These are phyloP conservation scores for Drosophila melanosoma DNA, from an alignment of 2,888 invertebrate species.

Conservation along the genomic window DNA sequence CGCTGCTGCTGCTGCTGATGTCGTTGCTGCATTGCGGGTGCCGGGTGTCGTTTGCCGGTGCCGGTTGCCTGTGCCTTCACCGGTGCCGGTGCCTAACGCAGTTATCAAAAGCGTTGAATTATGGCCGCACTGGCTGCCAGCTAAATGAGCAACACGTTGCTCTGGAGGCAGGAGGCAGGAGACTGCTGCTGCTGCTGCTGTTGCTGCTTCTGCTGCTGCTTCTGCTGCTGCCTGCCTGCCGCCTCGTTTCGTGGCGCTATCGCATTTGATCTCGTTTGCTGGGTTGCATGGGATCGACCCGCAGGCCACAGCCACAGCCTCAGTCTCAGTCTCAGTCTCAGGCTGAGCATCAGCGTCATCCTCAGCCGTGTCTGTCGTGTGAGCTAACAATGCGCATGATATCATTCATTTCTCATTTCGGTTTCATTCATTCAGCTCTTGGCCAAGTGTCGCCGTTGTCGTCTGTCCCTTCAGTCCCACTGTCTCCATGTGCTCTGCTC, in stretches of 20 bases:
- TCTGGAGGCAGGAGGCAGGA: constrained; percentile 15
- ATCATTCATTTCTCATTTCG: constrained; percentile 75
- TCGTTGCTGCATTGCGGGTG: constrained; percentile 7
- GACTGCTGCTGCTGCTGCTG: constrained; percentile 28
- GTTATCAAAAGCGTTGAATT: constrained; percentile 82
- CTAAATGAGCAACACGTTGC: constrained; percentile 75
- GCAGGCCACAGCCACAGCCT: constrained; percentile 49
- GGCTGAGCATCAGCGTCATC: constrained; percentile 1
- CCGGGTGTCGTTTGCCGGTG: constrained; percentile 23
- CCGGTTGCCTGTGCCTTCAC: constrained; percentile 6
- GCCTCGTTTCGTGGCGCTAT: constrained; percentile 81
- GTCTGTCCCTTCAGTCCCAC: constrained; percentile 23
- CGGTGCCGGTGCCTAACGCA: constrained; percentile 65
- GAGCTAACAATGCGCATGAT: constrained; percentile 77
- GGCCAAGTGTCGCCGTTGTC: constrained; percentile 69
- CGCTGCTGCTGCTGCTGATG: constrained; percentile 25
- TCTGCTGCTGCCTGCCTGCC: constrained; percentile 39
- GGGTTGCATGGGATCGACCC: constrained; percentile 67
- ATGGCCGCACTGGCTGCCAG: constrained; percentile 76
- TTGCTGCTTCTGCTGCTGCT: constrained; percentile 24
- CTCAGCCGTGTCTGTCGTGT: constrained; percentile 40
- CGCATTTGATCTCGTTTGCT: constrained; percentile 83
- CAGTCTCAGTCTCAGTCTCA: neutral
- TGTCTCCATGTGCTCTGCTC: constrained; percentile 22
- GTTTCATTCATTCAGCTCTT: constrained; percentile 74